Evolutionary conservation across 2,888 invertebrate species (phyloP).

Genomic region (Lithophane leautieri): DNA sequence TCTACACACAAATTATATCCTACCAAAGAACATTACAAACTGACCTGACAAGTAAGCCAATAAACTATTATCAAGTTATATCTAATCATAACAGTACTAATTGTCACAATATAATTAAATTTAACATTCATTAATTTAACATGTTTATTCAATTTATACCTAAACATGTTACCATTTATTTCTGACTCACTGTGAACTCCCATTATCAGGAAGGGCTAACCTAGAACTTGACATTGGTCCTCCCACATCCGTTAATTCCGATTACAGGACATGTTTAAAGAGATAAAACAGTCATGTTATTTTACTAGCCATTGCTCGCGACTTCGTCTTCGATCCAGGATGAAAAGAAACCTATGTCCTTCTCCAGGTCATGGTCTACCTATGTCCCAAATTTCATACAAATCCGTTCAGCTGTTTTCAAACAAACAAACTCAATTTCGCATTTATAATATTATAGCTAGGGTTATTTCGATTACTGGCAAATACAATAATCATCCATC

Average conservation of each 20-base stretch:
- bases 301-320: too few species aligned
- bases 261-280: constrained; percentile 9
- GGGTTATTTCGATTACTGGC: background rate
- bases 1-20: background rate
- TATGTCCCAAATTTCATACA: too few species aligned
- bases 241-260: constrained; percentile 29
- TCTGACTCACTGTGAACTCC: constrained; percentile 41
- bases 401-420: too few species aligned
- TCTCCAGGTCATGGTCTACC: too few species aligned
- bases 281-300: background rate
- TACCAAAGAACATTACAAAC: constrained; percentile 1
- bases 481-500: background rate
- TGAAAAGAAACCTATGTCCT: too few species aligned
- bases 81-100: background rate
- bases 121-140: background rate
- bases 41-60: constrained; percentile 2
- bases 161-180: constrained; percentile 16
- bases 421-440: too few species aligned
- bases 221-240: constrained; percentile 24
- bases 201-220: constrained; percentile 33
- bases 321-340: too few species aligned
- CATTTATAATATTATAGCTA: too few species aligned
- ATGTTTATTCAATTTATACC: background rate
- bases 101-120: constrained; percentile 6
- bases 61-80: constrained; percentile 14